A percentile compares a stretch with the other conserved stretches of the same genome.
These are phyloP conservation scores for Oasisia sp. DNA, from an alignment of 2,888 invertebrate species.

Conservation along the genomic window DNA sequence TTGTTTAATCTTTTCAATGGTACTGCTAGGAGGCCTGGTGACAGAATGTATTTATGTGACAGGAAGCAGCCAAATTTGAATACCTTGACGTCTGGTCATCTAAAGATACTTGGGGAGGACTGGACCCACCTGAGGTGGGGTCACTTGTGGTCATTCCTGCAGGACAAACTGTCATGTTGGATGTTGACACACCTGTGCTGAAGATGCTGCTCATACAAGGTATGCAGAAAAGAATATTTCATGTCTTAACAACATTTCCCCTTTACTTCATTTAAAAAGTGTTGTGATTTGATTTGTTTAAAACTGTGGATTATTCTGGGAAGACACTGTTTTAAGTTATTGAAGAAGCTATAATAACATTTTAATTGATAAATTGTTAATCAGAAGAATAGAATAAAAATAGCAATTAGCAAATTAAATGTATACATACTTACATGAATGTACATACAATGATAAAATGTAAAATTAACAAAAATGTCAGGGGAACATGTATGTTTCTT, in stretches of 20 bases:
- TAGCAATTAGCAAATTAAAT: no score
- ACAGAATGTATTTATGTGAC: background rate
- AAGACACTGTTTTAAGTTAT: no score
- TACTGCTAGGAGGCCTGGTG: background rate
- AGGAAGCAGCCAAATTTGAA: constrained; percentile 42
- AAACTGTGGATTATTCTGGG: no score
- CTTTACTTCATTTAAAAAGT: background rate
- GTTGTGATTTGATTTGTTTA: background rate
- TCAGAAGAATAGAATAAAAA: no score
- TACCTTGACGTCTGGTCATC: constrained; percentile 63
- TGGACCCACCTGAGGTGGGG: constrained; percentile 49
- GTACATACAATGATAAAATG: no score
- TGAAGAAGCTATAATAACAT: no score
- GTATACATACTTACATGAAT: no score
- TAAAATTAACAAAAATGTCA: background rate
- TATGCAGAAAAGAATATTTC: constrained; percentile 28
- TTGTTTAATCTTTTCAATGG: background rate
- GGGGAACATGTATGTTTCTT: background rate
- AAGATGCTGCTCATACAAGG: constrained; percentile 60
- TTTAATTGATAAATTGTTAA: no score
- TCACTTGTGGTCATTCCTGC: constrained; percentile 56
- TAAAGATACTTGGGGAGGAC: constrained; percentile 55
- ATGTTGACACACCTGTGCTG: constrained; percentile 51
- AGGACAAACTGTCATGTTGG: constrained; percentile 56
- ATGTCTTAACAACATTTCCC: background rate